phyloP scores from a whole-genome alignment of 92 coral and sea anemone species.

The Parazoanthus swiftii region DNA sequence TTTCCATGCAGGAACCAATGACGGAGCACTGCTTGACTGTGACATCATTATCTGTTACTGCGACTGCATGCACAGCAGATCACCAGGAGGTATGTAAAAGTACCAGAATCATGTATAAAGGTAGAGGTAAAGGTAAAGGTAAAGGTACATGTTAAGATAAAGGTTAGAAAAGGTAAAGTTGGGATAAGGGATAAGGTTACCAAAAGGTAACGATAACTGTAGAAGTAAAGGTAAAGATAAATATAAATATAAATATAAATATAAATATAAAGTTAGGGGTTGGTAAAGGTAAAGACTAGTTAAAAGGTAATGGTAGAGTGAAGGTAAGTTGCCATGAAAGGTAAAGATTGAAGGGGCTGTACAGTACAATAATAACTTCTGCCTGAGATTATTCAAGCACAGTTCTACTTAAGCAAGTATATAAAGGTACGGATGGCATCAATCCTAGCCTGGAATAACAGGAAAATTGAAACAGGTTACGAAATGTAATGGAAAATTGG shows the following conservation, averaged over 20 bases:
- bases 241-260: too few species aligned
- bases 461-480: too few species aligned
- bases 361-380: too few species aligned
- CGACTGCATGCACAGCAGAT: conserved; percentile 84
- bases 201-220: not conserved
- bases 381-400: too few species aligned
- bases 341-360: not conserved
- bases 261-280: too few species aligned
- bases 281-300: not conserved
- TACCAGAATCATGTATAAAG: not conserved
- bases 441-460: too few species aligned
- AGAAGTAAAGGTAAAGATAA: not conserved
- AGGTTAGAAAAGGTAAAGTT: too few species aligned
- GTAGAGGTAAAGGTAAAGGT: not conserved
- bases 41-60: conserved; percentile 73
- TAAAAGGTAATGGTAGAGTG: not conserved
- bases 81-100: conserved; percentile 69
- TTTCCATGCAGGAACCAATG: conserved; percentile 13
- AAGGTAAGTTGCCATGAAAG: not conserved
- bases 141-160: not conserved
- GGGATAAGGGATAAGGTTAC: not conserved
- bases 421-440: too few species aligned
- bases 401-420: too few species aligned
- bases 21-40: conserved; percentile 50
- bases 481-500: too few species aligned